Conservation (phyloP, 2,888 invertebrate genomes). For the Scrobipalpa atriplicella region DNA sequence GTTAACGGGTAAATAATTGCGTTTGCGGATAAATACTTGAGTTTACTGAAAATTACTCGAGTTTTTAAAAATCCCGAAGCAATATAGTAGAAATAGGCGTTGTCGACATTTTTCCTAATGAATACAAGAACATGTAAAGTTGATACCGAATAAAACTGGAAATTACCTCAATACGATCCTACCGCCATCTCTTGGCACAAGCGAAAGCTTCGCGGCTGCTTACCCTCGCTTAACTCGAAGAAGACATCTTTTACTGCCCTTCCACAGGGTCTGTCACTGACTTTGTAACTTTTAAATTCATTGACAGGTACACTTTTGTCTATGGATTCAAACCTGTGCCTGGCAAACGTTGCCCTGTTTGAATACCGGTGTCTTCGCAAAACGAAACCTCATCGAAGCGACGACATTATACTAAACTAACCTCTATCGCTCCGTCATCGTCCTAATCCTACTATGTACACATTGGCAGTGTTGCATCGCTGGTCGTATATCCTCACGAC, state of each 20-base stretch:
- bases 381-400: constrained; percentile 43
- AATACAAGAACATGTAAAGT: too few relatives aligned
- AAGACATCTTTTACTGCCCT: neutral
- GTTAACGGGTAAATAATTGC: too few relatives aligned
- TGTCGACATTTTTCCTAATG: too few relatives aligned
- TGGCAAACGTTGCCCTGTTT: constrained; percentile 1
- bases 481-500: constrained; percentile 61
- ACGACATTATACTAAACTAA: constrained; percentile 53
- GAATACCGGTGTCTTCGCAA: constrained; percentile 5
- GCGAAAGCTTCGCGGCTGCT: neutral
- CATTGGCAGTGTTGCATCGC: constrained; percentile 77
- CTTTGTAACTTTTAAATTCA: too few relatives aligned
- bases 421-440: constrained; percentile 41
- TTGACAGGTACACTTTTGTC: neutral
- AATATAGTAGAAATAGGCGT: too few relatives aligned
- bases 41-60: too few relatives aligned
- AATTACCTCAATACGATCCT: neutral
- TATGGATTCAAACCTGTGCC: neutral
- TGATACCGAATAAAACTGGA: neutral
- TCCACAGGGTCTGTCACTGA: too few relatives aligned
- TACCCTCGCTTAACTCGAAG: neutral
- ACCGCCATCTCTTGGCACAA: constrained; percentile 7
- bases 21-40: too few relatives aligned
- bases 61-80: too few relatives aligned
- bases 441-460: constrained; percentile 65